Conservation (phyloP, 2,797 vertebrate species). For the Urocyon cinereoargenteus region DNA sequence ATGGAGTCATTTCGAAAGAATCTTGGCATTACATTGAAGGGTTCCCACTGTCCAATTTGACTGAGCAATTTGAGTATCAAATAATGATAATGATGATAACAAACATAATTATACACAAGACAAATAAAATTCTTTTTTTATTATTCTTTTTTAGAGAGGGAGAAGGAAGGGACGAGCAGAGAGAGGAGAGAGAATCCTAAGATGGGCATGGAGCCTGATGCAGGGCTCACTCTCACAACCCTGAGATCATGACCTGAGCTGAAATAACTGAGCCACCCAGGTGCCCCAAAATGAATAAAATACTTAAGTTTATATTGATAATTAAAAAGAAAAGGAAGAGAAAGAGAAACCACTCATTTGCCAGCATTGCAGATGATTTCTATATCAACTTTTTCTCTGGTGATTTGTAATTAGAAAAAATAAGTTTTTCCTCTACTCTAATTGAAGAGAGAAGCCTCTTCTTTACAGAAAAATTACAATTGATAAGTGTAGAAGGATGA, state of each 20-base stretch:
- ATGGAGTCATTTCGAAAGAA: not conserved
- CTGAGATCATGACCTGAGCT: not conserved
- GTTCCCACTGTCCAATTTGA: not conserved
- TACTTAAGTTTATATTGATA: not conserved
- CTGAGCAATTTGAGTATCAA: conserved; percentile 16
- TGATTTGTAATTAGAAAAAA: conserved; percentile 40
- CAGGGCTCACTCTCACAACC: not conserved
- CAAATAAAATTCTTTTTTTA: not conserved
- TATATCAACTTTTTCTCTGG: not conserved
- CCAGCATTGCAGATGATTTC: not conserved
- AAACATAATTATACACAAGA: not conserved
- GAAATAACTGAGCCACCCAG: not conserved
- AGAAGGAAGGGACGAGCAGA: not conserved
- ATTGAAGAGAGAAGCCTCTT: not conserved
- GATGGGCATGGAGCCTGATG: not conserved
- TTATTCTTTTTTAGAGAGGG: not conserved
- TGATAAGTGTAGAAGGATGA: not conserved
- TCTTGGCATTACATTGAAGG: not conserved
- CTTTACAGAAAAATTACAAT: not conserved
- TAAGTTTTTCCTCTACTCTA: not conserved
- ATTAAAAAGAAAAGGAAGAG: not conserved
- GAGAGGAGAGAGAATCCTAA: not conserved
- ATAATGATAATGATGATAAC: conserved; percentile 10
- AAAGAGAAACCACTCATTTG: not conserved
- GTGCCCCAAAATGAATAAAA: not conserved